Base-by-base conservation (phyloP, 2,888 invertebrate species). In the Rapana venosa region DNA sequence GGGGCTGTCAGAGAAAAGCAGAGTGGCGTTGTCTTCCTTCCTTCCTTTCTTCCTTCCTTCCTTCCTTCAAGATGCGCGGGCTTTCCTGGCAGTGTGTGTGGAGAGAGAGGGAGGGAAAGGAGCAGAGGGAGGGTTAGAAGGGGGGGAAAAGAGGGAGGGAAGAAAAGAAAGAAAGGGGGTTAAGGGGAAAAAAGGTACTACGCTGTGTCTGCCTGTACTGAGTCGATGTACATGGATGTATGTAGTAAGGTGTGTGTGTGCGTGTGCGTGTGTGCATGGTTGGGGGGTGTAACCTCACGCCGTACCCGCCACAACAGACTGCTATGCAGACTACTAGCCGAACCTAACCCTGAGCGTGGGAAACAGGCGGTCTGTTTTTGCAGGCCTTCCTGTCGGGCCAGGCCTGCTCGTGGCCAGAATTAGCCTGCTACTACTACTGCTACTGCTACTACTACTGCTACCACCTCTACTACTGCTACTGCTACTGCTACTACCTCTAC, bases 261-360 rank as follows among this genome's bases (percentile, higher is more conserved):
- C 47, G 47, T 47, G 47, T 47, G 35, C 35, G 83, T 47, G 83
- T 47, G 84, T 84, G 84, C 30, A 30, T 15, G 84, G 56, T 20
- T 84, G n/a, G 56, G 47, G 47, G 22, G 84, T 84, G 84, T 84
- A 66, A 86, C 35, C 61, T 86, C 86, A 86, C 61, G 86, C 66
- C 35, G 86, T 86, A 86, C 66, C 32, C 61, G 56, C 86, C 32
- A 61, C 86, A 66, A 66, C 86, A 66, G 61, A 32, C 61, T 58
- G 86, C 32, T 17, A 86, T 66, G 86, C 86, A 66, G 66, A 66
- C n/a, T n/a, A n/a, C n/a, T n/a, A n/a, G n/a, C n/a, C n/a, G n/a
- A n/a, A n/a, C n/a, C n/a, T n/a, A n/a, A n/a, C 58, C 32, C 58
- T 30, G 32, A 86, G 61, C 87, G 87, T 87, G 87, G 87, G 87